phyloP scores from a whole-genome alignment of 2,888 invertebrate species.

The Torymus aiolomorphi region DNA sequence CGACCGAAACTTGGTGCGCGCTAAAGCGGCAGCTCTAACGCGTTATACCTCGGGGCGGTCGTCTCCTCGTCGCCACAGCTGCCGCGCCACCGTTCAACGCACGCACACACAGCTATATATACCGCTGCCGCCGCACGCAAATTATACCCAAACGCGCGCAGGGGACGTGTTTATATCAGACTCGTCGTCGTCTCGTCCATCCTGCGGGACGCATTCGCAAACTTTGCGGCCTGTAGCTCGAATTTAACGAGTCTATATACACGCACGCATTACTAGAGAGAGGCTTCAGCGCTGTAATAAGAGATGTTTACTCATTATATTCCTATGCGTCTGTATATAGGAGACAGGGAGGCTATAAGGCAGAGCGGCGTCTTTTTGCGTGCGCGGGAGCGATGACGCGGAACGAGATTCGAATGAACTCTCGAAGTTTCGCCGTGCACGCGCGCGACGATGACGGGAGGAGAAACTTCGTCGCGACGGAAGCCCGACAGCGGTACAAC shows the following conservation, averaged over 20 bases:
- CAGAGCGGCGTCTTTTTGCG: not conserved
- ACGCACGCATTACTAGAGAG: not conserved
- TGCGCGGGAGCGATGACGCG: conserved; percentile 13
- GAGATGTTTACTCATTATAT: conserved; percentile 53
- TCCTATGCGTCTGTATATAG: conserved; percentile 4
- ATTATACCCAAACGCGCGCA: conserved; percentile 50
- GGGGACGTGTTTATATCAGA: conserved; percentile 44
- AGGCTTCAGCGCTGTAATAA: conserved; percentile 46
- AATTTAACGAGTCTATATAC: conserved; percentile 33
- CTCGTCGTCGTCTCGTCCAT: conserved; percentile 20
- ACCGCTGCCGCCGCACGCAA: not conserved
- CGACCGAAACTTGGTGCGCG: too few species aligned
- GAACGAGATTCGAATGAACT: conserved; percentile 56
- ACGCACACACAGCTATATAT: too few species aligned
- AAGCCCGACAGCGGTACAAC: conserved; percentile 31
- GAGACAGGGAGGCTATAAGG: too few species aligned
- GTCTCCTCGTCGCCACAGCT: too few species aligned
- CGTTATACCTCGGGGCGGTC: too few species aligned
- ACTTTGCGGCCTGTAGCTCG: conserved; percentile 20
- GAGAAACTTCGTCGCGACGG: conserved; percentile 49
- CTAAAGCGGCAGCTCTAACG: too few species aligned
- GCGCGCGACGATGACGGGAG: conserved; percentile 27
- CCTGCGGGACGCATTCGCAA: conserved; percentile 43
- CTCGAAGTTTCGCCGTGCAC: conserved; percentile 14
- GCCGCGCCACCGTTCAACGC: too few species aligned